Percentiles rank a stretch among this genome's conserved stretches.
Evolutionary conservation across 2,888 invertebrate genomes (phyloP).

Genomic region (Pterostichus madidus): DNA sequence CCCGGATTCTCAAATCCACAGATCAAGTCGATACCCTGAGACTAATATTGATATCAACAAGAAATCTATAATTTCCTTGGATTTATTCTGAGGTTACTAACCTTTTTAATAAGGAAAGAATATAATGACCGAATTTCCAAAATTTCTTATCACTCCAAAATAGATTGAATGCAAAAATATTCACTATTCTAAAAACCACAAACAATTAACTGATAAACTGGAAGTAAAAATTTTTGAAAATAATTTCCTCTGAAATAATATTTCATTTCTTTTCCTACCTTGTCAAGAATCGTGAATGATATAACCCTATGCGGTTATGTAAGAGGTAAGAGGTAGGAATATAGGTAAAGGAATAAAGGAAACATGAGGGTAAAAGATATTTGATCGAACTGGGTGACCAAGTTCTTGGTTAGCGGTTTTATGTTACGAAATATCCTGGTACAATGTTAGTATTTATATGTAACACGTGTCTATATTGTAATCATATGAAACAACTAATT

Average conservation of each 20-base stretch:
- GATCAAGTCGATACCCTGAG: too few species aligned
- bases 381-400: neutral
- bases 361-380: neutral
- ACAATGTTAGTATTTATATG: too few species aligned
- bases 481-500: too few species aligned
- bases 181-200: neutral
- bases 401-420: neutral
- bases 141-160: too few species aligned
- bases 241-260: constrained; percentile 8
- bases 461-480: too few species aligned
- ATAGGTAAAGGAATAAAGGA: neutral
- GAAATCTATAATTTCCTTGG: too few species aligned
- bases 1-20: too few species aligned
- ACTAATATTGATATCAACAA: too few species aligned
- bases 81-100: too few species aligned
- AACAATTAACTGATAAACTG: neutral
- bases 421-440: too few species aligned
- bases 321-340: neutral
- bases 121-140: too few species aligned
- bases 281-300: neutral
- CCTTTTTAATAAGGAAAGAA: too few species aligned
- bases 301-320: neutral
- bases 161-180: neutral
- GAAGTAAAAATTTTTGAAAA: neutral
- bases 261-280: neutral